Evolutionary conservation across 2,797 vertebrate genomes (phyloP), one percentile per base, ranked within the genome.

Genomic region (Pangasius djambal): DNA sequence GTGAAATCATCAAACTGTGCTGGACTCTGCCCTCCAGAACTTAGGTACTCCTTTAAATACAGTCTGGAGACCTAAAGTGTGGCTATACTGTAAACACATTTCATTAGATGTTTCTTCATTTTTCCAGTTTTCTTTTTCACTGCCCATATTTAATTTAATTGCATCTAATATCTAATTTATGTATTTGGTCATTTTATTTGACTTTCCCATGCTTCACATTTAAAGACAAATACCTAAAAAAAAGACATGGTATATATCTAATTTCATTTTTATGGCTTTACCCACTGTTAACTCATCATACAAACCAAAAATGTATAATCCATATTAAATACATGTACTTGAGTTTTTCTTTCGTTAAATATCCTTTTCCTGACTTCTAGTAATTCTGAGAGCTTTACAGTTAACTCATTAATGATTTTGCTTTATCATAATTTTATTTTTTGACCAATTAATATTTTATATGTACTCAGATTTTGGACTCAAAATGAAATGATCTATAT

Each of bases 21-120:
- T 83, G 34, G 81, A 40, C 79, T 59, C 81, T 61, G 57, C 79
- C 55, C 34, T 28, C 82, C 48, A n/a, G 34, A 83, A 44, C 20
- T 34, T 79, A 50, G 28, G 2, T 44, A 13, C 8, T 10, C 22
- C 20, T 81, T 55, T 52, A 57, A 13, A 81, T 57, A 57, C 50
- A 77, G 6, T 77, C 25, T 48, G 40, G 74, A 81, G 18, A 77
- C 4, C 22, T n/a, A 52, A 50, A 50, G 8, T n/a, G 1, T 48
- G 44, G 44, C 48, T 77, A 77, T 50, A 52, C 28, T 48, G 2
- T 16, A 74, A 50, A 77, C 74, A 50, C 40, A 50, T 34, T 57
- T 55, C 50, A 79, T 57, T 31, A 34, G 31, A 7, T 55, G 7
- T 31, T 79, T 55, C 28, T 55, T 78, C 8, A 20, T 20, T 44